These are phyloP conservation scores for Peromyscus leucopus DNA, from an alignment of 2,113 vertebrate genomes.

Conservation along the genomic window DNA sequence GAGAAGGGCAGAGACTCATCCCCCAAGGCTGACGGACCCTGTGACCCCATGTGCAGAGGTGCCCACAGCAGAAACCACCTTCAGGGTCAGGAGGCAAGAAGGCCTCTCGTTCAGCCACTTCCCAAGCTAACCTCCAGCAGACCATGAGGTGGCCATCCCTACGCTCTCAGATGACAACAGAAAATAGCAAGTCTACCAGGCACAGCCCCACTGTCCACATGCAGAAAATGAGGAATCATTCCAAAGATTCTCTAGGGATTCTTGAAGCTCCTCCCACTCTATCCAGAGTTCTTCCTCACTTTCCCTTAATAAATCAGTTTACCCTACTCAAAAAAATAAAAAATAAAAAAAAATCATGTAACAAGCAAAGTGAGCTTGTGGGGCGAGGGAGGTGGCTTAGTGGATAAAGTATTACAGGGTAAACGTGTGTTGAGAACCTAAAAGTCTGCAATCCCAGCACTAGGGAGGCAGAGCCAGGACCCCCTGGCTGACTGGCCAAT, in stretches of 20 bases:
- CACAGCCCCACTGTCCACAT: not conserved
- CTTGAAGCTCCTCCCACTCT: not conserved
- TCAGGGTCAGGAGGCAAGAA: not conserved
- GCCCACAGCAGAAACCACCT: too few relatives aligned
- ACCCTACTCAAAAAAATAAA: not conserved
- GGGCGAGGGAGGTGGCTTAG: not conserved
- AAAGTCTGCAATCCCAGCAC: not conserved
- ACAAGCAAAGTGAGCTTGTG: not conserved
- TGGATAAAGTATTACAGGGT: not conserved
- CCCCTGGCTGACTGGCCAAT: not conserved
- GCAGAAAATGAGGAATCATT: not conserved
- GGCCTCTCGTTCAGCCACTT: not conserved
- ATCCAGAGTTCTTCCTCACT: not conserved
- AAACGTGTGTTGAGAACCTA: not conserved
- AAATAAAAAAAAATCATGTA: not conserved
- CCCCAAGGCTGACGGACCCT: too few relatives aligned
- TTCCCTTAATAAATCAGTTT: not conserved
- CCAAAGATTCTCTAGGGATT: not conserved
- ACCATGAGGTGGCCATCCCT: rapidly evolving
- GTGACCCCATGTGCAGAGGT: too few relatives aligned
- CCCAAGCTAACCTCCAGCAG: not conserved
- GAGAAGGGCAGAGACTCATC: not conserved
- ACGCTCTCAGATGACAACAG: not conserved
- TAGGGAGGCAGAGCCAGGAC: not conserved
- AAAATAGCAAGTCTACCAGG: not conserved